Evolutionary conservation across 1,140 invertebrate genomes (phyloP).

Genomic region (Heliconius nattereri): DNA sequence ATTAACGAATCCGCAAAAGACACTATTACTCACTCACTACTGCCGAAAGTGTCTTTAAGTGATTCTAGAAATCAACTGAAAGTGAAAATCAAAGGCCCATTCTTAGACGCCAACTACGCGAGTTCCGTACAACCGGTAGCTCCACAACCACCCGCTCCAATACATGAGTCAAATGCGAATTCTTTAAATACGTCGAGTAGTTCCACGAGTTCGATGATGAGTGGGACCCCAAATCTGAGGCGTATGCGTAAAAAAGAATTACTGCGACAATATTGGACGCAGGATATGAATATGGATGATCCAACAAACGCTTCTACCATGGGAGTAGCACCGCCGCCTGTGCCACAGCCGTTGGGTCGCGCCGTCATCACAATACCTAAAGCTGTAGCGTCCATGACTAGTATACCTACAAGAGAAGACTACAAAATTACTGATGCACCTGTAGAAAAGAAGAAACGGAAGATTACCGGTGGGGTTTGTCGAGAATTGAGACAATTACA

Average conservation of each 20-base stretch:
- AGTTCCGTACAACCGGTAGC: constrained; percentile 76
- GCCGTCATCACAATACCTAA: constrained; percentile 92
- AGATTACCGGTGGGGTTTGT: constrained; percentile 78
- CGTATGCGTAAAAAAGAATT: constrained; percentile 95
- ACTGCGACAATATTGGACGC: constrained; percentile 89
- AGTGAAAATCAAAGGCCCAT: constrained; percentile 95
- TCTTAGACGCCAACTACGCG: constrained; percentile 88
- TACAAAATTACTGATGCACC: constrained; percentile 86
- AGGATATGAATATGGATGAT: constrained; percentile 92
- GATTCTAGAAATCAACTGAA: constrained; percentile 92
- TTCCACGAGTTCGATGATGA: constrained; percentile 63
- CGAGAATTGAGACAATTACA: constrained; percentile 82
- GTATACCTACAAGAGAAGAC: constrained; percentile 91
- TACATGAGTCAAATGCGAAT: constrained; percentile 76
- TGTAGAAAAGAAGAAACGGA: constrained; percentile 86
- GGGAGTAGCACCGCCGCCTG: constrained; percentile 82
- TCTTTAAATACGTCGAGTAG: constrained; percentile 56
- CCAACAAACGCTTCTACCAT: constrained; percentile 77
- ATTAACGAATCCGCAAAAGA: constrained; percentile 77
- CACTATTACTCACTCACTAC: constrained; percentile 73
- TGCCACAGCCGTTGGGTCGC: constrained; percentile 84
- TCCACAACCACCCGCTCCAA: constrained; percentile 82
- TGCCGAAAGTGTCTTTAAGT: constrained; percentile 85
- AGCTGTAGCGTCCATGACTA: constrained; percentile 92
- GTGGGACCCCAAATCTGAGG: constrained; percentile 87